These are phyloP conservation scores for Trichopoda pennipes DNA, from an alignment of 2,888 invertebrate species.

Conservation along the genomic window DNA sequence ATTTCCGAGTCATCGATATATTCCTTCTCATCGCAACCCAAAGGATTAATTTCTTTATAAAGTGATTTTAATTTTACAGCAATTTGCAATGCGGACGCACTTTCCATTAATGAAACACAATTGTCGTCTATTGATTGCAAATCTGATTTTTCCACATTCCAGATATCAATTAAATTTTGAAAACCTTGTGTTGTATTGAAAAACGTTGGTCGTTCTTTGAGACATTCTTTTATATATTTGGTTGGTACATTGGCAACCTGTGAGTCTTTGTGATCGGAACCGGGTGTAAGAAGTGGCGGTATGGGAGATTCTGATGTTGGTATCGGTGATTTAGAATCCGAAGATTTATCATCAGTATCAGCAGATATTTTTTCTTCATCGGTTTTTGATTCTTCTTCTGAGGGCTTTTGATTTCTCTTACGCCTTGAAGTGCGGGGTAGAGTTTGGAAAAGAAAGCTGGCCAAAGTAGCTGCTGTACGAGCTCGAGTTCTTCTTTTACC, in stretches of 20 bases:
- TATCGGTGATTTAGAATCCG: conserved; percentile 42
- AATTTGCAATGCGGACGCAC: conserved; percentile 71
- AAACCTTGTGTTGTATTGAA: conserved; percentile 75
- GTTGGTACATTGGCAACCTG: conserved; percentile 3
- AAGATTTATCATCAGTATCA: conserved; percentile 49
- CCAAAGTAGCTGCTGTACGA: conserved; percentile 75
- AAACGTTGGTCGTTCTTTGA: conserved; percentile 71
- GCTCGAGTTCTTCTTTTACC: conserved; percentile 74
- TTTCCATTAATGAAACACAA: conserved; percentile 72
- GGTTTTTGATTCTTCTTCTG: conserved; percentile 18
- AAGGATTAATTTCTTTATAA: conserved; percentile 54
- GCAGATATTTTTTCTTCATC: conserved; percentile 43
- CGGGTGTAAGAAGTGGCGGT: neutral
- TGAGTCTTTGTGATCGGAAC: conserved; percentile 2
- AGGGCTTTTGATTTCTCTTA: conserved; percentile 35
- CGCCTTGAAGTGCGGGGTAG: conserved; percentile 44
- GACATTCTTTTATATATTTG: conserved; percentile 70
- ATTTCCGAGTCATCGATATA: conserved; percentile 51
- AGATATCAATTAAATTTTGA: conserved; percentile 74
- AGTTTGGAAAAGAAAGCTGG: conserved; percentile 69
- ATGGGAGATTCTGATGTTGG: conserved; percentile 28
- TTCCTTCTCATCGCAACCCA: conserved; percentile 38
- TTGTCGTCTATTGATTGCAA: conserved; percentile 70
- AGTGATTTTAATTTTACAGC: conserved; percentile 71
- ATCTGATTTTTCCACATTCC: conserved; percentile 74